Percentiles rank a stretch among this genome's conserved stretches.
phyloP scores from a whole-genome alignment of 1,140 invertebrate species.

The Zaprionus capensis region DNA sequence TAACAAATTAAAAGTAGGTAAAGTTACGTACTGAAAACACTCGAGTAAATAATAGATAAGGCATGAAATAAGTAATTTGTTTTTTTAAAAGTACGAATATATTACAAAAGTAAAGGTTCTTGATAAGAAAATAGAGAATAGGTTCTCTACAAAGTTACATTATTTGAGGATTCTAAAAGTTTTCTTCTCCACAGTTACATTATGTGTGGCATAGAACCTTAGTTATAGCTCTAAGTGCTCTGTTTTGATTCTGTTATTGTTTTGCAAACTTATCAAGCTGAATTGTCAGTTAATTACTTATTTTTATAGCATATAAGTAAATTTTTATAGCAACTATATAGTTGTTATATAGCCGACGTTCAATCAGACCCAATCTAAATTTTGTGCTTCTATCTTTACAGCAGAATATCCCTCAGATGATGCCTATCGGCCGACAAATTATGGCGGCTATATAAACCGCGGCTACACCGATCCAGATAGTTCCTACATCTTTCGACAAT shows the following conservation, averaged over 20 bases:
- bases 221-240: no score
- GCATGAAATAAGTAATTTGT: not conserved
- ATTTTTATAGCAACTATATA: not conserved
- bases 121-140: no score
- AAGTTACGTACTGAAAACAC: constrained; percentile 9
- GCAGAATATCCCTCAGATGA: constrained; percentile 63
- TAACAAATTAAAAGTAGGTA: constrained; percentile 49
- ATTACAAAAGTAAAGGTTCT: not conserved
- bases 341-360: not conserved
- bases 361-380: not conserved
- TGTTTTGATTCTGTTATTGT: not conserved
- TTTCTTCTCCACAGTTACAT: not conserved
- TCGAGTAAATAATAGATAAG: constrained; percentile 50
- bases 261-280: not conserved
- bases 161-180: not conserved
- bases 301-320: not conserved
- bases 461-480: constrained; percentile 78
- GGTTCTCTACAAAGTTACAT: not conserved
- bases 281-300: not conserved
- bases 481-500: constrained; percentile 73
- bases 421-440: constrained; percentile 60
- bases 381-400: constrained; percentile 10
- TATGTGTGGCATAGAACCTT: not conserved
- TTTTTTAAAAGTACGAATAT: not conserved
- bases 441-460: constrained; percentile 64